A percentile compares a stretch with the other conserved stretches of the same genome.
Conservation (phyloP, 1,140 invertebrate species). For the Hypsibius dujardini region DNA sequence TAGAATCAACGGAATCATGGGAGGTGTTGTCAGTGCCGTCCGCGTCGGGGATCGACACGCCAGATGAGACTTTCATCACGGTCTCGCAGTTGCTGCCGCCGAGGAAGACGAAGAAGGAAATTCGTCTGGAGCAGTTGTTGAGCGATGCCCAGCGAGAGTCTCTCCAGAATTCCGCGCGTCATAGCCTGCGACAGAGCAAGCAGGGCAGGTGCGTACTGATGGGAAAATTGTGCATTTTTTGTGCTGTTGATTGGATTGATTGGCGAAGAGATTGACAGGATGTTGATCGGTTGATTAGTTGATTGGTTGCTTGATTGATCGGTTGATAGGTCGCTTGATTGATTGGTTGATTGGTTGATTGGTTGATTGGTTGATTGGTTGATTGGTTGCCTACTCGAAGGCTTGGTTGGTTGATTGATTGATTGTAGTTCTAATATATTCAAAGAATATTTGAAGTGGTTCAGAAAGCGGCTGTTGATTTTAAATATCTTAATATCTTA, state of each 20-base stretch:
- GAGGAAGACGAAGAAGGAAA: background rate
- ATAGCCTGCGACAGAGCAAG: background rate
- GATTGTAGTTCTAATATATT: no score
- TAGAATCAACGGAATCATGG: constrained; percentile 1
- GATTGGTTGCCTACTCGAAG: no score
- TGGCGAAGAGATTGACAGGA: no score
- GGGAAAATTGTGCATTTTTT: no score
- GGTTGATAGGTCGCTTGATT: no score
- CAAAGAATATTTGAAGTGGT: background rate
- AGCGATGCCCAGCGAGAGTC: background rate
- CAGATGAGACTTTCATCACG: background rate
- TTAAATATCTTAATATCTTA: background rate
- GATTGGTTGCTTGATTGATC: no score
- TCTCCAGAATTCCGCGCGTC: background rate
- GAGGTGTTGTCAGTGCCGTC: background rate
- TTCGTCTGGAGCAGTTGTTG: background rate
- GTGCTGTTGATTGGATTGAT: no score
- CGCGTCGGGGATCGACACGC: background rate
- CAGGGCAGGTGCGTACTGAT: background rate
- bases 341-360: no score
- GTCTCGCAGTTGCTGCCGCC: background rate
- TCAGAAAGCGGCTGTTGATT: background rate
- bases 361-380: no score
- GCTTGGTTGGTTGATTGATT: no score
- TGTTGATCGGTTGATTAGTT: no score